Evolutionary conservation across 2,113 vertebrate species (phyloP).

Genomic region (Percopsis transmontana): DNA sequence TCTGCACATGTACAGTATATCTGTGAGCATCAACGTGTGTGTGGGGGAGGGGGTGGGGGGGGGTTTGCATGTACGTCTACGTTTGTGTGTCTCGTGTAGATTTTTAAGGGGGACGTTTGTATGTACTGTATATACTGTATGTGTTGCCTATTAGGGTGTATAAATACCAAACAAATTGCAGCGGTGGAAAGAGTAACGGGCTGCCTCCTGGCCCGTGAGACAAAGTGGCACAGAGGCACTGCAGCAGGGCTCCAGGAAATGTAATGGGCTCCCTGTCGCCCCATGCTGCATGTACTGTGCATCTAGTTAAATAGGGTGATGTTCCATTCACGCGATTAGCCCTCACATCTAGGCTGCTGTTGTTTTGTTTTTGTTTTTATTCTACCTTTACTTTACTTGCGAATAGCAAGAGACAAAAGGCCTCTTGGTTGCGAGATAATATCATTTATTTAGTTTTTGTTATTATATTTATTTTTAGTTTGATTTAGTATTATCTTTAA

Average conservation of each 20-base stretch:
- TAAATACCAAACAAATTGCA: slow-evolving; percentile 71
- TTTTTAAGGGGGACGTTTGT: too few relatives aligned
- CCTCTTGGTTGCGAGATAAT: too few relatives aligned
- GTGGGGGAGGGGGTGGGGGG: neutral
- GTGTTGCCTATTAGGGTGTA: slow-evolving; percentile 60
- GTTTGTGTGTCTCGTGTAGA: too few relatives aligned
- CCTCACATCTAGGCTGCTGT: slow-evolving; percentile 21
- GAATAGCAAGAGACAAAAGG: too few relatives aligned
- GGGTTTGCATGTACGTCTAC: too few relatives aligned
- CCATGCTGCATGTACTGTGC: neutral
- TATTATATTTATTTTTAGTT: too few relatives aligned
- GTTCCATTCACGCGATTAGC: slow-evolving; percentile 21
- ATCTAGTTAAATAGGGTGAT: slow-evolving; percentile 47
- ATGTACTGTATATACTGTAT: neutral
- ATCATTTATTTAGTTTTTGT: too few relatives aligned
- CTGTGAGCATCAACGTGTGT: neutral
- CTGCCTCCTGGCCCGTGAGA: neutral
- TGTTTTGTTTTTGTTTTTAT: neutral
- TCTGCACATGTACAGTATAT: slow-evolving; percentile 43
- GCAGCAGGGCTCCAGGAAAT: neutral
- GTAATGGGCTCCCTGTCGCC: slow-evolving; percentile 40
- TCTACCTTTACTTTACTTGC: neutral
- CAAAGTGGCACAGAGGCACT: neutral
- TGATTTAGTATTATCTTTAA: too few relatives aligned
- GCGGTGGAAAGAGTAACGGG: neutral